Percentiles rank a stretch among this genome's conserved stretches.
Evolutionary conservation across 1,140 invertebrate species (phyloP).

Genomic region (Nephotettix cincticeps): DNA sequence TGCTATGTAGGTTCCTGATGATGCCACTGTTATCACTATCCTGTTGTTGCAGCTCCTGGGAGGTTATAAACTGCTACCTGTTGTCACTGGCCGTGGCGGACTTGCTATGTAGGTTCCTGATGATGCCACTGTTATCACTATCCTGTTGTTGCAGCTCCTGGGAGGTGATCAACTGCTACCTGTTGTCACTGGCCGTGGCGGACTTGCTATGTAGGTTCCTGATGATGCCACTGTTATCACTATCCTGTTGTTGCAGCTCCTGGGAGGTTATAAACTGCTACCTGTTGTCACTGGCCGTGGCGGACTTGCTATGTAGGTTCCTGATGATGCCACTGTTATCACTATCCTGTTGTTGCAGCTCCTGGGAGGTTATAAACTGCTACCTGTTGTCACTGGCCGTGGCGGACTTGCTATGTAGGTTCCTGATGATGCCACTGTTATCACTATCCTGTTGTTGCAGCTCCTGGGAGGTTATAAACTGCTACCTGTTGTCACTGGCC

Average conservation of each 20-base stretch:
- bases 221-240: too few relatives aligned
- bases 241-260: conserved; percentile 70
- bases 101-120: too few relatives aligned
- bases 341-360: conserved; percentile 54
- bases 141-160: too few relatives aligned
- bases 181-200: too few relatives aligned
- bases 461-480: conserved; percentile 90
- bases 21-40: too few relatives aligned
- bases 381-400: conserved; percentile 89
- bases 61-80: too few relatives aligned
- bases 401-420: conserved; percentile 85
- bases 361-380: conserved; percentile 90
- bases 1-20: too few relatives aligned
- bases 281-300: conserved; percentile 85
- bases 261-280: conserved; percentile 90
- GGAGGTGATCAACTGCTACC: too few relatives aligned
- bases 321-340: conserved; percentile 82
- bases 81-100: too few relatives aligned
- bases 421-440: conserved; percentile 86
- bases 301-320: conserved; percentile 86
- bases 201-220: too few relatives aligned
- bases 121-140: too few relatives aligned
- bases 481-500: conserved; percentile 88
- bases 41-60: too few relatives aligned
- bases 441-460: conserved; percentile 49